phyloP scores from a whole-genome alignment of 2,888 invertebrate species.

The Stratiomys singularior region DNA sequence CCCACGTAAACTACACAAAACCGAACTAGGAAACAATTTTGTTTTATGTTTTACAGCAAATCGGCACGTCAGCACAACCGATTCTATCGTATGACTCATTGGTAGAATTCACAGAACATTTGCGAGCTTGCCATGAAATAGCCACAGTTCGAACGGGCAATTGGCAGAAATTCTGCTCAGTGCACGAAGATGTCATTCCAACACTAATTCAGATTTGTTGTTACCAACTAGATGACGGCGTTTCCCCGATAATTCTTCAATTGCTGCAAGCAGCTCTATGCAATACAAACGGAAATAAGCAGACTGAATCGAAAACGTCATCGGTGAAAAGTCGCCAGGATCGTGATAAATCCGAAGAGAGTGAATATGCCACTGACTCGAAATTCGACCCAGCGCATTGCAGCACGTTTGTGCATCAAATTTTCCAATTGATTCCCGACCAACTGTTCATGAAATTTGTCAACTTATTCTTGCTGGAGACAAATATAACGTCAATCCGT shows the following conservation, averaged over 20 bases:
- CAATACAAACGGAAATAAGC: slow-evolving; percentile 62
- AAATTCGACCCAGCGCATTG: slow-evolving; percentile 76
- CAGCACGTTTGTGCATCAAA: slow-evolving; percentile 74
- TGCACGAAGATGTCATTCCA: slow-evolving; percentile 78
- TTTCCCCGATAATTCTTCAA: slow-evolving; percentile 90
- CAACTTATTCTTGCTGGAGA: slow-evolving; percentile 90
- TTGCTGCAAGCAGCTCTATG: slow-evolving; percentile 91
- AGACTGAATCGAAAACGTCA: slow-evolving; percentile 47
- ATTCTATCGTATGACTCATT: slow-evolving; percentile 86
- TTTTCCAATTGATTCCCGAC: slow-evolving; percentile 72
- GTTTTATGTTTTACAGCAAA: slow-evolving; percentile 49
- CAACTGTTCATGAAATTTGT: slow-evolving; percentile 74
- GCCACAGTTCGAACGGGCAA: slow-evolving; percentile 91
- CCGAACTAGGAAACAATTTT: too few relatives aligned
- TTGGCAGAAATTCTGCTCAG: slow-evolving; percentile 91
- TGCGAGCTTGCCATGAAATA: slow-evolving; percentile 94
- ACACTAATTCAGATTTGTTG: slow-evolving; percentile 88
- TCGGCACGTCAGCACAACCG: slow-evolving; percentile 57
- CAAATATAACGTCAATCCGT: slow-evolving; percentile 89
- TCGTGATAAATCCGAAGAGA: slow-evolving; percentile 75
- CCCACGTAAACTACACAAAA: too few relatives aligned
- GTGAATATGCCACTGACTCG: slow-evolving; percentile 69
- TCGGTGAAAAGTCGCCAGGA: slow-evolving; percentile 68
- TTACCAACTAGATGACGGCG: slow-evolving; percentile 84
- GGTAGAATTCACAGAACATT: slow-evolving; percentile 93